A percentile compares a stretch with the other conserved stretches of the same genome.
Evolutionary conservation across 2,888 invertebrate species (phyloP).

Genomic region (Morpho helenor): DNA sequence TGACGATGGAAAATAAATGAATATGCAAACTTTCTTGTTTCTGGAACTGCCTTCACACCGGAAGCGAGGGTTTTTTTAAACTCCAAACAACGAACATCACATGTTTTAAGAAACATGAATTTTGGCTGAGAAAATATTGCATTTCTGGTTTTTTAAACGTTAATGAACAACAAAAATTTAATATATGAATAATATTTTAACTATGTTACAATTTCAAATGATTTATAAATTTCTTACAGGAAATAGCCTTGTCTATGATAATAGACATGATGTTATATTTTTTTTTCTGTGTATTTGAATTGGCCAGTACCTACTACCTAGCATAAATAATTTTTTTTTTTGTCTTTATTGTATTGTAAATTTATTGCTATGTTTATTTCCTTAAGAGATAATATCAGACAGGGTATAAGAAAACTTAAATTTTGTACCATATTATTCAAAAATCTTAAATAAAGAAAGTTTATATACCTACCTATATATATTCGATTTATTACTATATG

Average conservation of each 20-base stretch:
- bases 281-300: background rate
- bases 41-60: constrained; percentile 73
- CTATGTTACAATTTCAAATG: constrained; percentile 11
- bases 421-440: too few relatives aligned
- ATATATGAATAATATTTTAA: background rate
- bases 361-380: too few relatives aligned
- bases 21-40: constrained; percentile 75
- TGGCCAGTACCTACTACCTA: background rate
- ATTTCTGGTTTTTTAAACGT: constrained; percentile 49
- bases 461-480: too few relatives aligned
- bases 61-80: constrained; percentile 66
- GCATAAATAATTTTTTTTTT: background rate
- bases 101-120: constrained; percentile 42
- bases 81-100: constrained; percentile 47
- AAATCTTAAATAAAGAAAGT: too few relatives aligned
- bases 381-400: too few relatives aligned
- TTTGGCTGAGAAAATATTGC: constrained; percentile 50
- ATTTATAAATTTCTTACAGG: constrained; percentile 26
- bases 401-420: too few relatives aligned
- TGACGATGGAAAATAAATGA: constrained; percentile 77
- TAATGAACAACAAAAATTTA: constrained; percentile 12
- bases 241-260: constrained; percentile 27
- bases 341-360: too few relatives aligned
- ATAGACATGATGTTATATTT: constrained; percentile 14
- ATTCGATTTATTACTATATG: too few relatives aligned